These are phyloP conservation scores for Diorhabda carinulata DNA, from an alignment of 1,140 invertebrate genomes.

Conservation along the genomic window DNA sequence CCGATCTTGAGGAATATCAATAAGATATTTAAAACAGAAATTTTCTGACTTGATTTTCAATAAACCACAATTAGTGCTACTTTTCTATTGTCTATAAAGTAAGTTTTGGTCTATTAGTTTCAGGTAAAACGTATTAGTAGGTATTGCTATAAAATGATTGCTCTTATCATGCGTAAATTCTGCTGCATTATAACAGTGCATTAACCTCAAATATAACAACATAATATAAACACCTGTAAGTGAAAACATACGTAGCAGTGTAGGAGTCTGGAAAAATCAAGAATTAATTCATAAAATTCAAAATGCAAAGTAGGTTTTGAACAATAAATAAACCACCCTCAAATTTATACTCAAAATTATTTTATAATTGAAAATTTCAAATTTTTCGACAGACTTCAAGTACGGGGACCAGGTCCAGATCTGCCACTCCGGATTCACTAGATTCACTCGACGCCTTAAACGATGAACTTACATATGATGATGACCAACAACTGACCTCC, in stretches of 20 bases:
- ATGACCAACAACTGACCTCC: conserved; percentile 39
- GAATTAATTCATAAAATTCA: background rate
- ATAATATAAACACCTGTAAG: too few relatives aligned
- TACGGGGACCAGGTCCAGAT: conserved; percentile 72
- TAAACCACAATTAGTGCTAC: too few relatives aligned
- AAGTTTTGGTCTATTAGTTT: too few relatives aligned
- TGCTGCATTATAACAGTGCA: too few relatives aligned
- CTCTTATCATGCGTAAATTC: too few relatives aligned
- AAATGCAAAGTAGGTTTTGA: background rate
- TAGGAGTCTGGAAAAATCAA: too few relatives aligned
- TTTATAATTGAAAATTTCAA: background rate
- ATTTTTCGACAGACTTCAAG: conserved; percentile 53
- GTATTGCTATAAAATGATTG: too few relatives aligned
- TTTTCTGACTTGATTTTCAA: too few relatives aligned
- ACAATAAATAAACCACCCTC: background rate
- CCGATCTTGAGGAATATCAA: background rate
- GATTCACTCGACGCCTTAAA: conserved; percentile 55
- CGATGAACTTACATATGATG: conserved; percentile 43
- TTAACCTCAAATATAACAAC: too few relatives aligned
- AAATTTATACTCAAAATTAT: background rate
- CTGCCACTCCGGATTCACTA: conserved; percentile 81
- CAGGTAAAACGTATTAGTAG: too few relatives aligned
- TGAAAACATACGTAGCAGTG: too few relatives aligned
- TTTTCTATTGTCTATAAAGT: too few relatives aligned
- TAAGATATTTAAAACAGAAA: background rate